Base-by-base conservation (phyloP, 2,113 vertebrate genomes). In the Apteryx mantelli region DNA sequence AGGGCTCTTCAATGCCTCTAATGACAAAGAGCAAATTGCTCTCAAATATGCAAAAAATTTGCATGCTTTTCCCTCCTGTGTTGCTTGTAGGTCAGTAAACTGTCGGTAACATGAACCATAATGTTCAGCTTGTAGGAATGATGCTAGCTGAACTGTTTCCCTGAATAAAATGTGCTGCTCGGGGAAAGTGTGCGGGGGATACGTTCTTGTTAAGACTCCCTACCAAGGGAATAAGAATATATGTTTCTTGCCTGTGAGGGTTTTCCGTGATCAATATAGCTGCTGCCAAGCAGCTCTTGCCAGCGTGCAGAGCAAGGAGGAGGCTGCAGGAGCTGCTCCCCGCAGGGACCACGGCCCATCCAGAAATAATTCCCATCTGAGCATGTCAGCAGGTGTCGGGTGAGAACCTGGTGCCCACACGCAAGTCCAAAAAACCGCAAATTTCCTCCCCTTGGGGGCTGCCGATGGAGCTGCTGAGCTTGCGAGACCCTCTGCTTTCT, bases 31-130 rank as follows among this genome's bases (percentile, higher is more conserved):
- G 66, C 19, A 93, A 96, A 75, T 55, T 82, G 11, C 4, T 28
- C 46, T 79, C 56, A 87, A 89, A 20, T 66, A 92, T 82, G 83
- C 88, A 91, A 95, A 93, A 50, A 94, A 77, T 8, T 48, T 15
- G 28, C 70, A 65, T 85, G 16, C 75, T 79, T 94, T 40, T 60
- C 56, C 25, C 25, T 95, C 65, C 60, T 1, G 8, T 1, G 0
- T 56, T 76, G 65, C 40, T 79, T 52, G 68, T 63, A 32, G 56
- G 64, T 93, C 80, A 70, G 46, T 58, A 66, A 63, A 42, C 58
- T 22, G n/a, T n/a, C 38, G 20, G 34, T 56, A 21, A 71, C 5
- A 22, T 30, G 32, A 91, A 71, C 65, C 0, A 2, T 7, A 15
- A 26, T 32, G 42, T 28, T 71, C 2, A 0, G 28, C 21, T 74